A percentile compares a stretch with the other conserved stretches of the same genome.
Evolutionary conservation across 2,797 vertebrate genomes (phyloP).

Genomic region (Rousettus madagascariensis): DNA sequence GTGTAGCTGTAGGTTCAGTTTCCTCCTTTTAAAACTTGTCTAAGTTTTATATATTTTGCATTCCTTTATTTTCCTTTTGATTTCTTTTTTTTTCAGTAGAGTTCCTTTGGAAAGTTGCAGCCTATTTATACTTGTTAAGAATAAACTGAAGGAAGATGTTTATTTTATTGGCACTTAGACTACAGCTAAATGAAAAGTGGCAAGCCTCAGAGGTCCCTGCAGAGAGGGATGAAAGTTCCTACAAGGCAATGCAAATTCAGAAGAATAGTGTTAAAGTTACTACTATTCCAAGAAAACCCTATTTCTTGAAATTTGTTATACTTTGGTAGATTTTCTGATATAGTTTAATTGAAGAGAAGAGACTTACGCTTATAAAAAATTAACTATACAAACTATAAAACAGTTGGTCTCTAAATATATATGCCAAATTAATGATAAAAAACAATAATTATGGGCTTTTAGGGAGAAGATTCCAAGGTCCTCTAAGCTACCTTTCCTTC

Average conservation of each 20-base stretch:
- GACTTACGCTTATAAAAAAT: neutral
- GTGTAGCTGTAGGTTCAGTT: neutral
- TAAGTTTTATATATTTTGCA: conserved; percentile 22
- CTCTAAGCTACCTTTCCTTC: neutral
- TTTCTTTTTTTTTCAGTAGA: neutral
- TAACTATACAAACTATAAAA: conserved; percentile 29
- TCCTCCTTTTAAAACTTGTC: conserved; percentile 2
- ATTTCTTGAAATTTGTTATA: conserved; percentile 32
- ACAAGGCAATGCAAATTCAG: neutral
- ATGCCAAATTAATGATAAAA: neutral
- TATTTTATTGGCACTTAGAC: conserved; percentile 23
- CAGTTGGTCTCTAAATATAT: neutral
- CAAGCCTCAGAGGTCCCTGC: neutral
- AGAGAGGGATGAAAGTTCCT: neutral
- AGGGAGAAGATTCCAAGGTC: neutral
- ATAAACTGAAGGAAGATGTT: conserved; percentile 41
- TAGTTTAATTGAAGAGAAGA: conserved; percentile 24
- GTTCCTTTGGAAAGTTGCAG: neutral
- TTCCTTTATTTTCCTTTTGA: conserved; percentile 35
- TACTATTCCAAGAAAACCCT: neutral
- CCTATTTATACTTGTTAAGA: neutral
- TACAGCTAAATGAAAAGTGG: conserved; percentile 30
- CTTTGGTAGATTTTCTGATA: conserved; percentile 13
- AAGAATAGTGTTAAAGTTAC: neutral
- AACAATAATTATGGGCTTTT: conserved; percentile 15